A percentile compares a stretch with the other conserved stretches of the same genome.
phyloP scores from a whole-genome alignment of 2,113 vertebrate genomes.

The Zosterops borbonicus region DNA sequence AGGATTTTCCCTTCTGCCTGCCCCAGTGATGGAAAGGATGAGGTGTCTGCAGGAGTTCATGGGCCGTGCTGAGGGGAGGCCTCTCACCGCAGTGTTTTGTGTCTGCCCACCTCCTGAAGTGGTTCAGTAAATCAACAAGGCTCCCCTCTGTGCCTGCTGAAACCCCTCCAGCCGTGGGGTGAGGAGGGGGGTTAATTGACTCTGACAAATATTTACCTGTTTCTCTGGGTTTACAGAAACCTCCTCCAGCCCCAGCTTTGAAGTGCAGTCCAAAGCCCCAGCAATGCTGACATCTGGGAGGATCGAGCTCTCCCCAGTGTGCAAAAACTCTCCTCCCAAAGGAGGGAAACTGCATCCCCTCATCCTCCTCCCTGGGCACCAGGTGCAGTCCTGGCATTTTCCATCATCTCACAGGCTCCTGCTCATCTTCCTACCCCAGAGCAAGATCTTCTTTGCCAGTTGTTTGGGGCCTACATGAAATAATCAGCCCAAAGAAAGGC shows the following conservation, averaged over 20 bases:
- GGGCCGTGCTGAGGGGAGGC: neutral
- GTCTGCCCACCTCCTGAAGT: neutral
- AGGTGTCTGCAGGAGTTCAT: neutral
- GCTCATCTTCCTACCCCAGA: neutral
- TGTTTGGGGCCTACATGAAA: neutral
- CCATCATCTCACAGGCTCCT: neutral
- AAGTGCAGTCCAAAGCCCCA: constrained; percentile 59
- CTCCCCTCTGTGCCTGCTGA: neutral
- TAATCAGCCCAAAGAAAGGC: neutral
- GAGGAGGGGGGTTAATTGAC: constrained; percentile 15
- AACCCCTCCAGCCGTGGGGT: neutral
- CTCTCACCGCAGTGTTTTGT: neutral
- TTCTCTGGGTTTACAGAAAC: constrained; percentile 35
- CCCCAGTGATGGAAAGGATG: neutral
- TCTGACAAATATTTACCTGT: constrained; percentile 67
- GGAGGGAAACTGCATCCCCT: neutral
- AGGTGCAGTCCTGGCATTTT: neutral
- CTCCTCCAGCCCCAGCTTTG: constrained; percentile 42
- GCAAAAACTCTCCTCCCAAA: neutral
- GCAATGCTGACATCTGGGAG: neutral
- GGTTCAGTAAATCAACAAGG: constrained; percentile 3
- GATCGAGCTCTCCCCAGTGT: neutral
- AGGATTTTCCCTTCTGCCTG: neutral
- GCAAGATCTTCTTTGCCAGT: neutral
- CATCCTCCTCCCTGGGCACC: neutral